Evolutionary conservation across 2,797 vertebrate species (phyloP).

Genomic region (Percopsis omiscomaycus): DNA sequence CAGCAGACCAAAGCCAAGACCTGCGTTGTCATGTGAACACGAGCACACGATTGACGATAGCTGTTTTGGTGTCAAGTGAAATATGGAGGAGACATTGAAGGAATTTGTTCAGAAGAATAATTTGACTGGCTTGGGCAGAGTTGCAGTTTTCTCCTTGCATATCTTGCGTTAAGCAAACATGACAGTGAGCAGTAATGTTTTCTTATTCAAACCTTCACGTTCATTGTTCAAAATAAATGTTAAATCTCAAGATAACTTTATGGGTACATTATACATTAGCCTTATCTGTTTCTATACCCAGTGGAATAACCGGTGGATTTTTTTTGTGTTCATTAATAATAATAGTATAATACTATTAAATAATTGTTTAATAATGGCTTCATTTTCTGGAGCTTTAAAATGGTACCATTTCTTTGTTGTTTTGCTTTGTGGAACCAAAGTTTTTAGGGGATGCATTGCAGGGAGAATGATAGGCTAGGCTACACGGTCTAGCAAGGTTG

Average conservation of each 20-base stretch:
- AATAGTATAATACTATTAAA: background rate
- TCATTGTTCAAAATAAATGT: background rate
- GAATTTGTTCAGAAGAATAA: no score
- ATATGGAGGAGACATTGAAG: background rate
- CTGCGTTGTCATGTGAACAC: conserved; percentile 86
- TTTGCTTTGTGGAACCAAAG: conserved; percentile 8
- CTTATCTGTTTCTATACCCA: background rate
- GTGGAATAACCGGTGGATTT: background rate
- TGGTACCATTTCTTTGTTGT: conserved; percentile 4
- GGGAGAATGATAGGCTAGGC: background rate
- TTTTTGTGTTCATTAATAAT: background rate
- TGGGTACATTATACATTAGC: conserved; percentile 6
- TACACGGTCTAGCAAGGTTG: background rate
- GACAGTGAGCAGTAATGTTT: background rate
- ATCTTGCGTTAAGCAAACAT: background rate
- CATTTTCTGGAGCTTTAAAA: conserved; percentile 20
- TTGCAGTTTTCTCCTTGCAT: background rate
- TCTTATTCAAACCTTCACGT: background rate
- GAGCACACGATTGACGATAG: background rate
- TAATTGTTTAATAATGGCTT: conserved; percentile 6
- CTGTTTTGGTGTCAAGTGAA: no score
- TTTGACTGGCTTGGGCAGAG: background rate
- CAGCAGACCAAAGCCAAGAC: conserved; percentile 91
- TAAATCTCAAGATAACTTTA: background rate
- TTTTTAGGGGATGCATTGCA: background rate